Conservation (phyloP, 2,797 vertebrate species). For the Hypotaenidia okinawae region DNA sequence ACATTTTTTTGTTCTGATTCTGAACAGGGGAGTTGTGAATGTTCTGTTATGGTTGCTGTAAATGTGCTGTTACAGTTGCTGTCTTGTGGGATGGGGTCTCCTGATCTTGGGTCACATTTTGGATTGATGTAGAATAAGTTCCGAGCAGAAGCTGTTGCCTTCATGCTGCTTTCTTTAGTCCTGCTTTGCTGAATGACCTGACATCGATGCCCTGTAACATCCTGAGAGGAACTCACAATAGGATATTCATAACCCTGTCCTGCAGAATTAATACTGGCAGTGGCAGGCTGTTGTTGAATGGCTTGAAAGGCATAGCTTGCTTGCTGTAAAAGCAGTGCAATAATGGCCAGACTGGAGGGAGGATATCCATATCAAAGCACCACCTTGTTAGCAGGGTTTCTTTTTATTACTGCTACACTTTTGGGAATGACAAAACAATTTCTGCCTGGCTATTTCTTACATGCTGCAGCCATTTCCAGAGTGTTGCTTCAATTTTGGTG, state of each 20-base stretch:
- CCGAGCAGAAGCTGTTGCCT: background rate
- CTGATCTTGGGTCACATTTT: background rate
- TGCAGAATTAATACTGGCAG: background rate
- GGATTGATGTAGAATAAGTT: background rate
- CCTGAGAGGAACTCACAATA: background rate
- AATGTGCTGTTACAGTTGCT: background rate
- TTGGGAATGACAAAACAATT: background rate
- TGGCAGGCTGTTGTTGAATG: background rate
- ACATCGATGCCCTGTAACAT: background rate
- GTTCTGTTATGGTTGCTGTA: background rate
- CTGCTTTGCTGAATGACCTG: background rate
- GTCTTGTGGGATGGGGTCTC: background rate
- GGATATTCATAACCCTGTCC: background rate
- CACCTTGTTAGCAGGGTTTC: background rate
- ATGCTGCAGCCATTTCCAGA: background rate
- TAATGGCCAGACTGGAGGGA: background rate
- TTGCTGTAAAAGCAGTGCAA: background rate
- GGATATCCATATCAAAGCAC: constrained; percentile 10
- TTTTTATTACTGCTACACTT: background rate
- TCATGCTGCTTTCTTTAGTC: background rate
- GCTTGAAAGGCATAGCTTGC: background rate
- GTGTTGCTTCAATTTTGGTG: background rate
- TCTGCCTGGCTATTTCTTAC: background rate
- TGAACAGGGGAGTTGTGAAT: background rate
- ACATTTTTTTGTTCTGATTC: background rate